Base-by-base conservation (phyloP, 2,888 invertebrate species). In the Sthenelais limicola region DNA sequence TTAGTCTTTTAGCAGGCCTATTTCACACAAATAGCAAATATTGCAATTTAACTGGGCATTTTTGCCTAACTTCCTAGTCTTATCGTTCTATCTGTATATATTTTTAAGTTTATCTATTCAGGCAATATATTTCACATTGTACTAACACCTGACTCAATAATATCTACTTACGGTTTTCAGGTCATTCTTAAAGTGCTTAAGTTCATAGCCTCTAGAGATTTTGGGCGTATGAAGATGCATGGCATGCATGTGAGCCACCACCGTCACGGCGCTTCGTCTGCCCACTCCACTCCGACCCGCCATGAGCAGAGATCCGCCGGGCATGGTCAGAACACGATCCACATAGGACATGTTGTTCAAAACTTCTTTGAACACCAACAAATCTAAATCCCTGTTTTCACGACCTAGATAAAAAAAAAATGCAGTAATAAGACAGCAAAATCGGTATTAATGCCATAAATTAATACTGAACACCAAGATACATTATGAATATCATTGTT, bases 281-380 rank as follows among this genome's bases (percentile, higher is more conserved):
- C 97, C 95, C 66, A 91, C 91, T 52, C 96, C 97, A 35, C 93
- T 91, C 78, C 92, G 90, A 0, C 95, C 95, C 78, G 93, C 91
- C 76, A 94, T 88, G 48, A 93, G 89, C n/a, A 92, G 84, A 38
- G 92, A 91, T 0, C 93, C 92, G 15, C 91, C 90, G 3, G 91
- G 89, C 69, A 89, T 87, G 9, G 91, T 90, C 47, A 94, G 85
- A 0, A 91, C 90, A 74, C 92, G 90, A 74, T 92, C 92, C 52
- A 93, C 89, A 77, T 90, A 89, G 0, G 93, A 90, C 51, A 92
- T 91, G 78, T 92, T 88, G 66, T 91, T 89, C 15, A 93, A 85
- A 1, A 94, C 88, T 83, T 94, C 94, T 32, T 90, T 89, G 71
- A 92, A 92, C 38, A 93, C 87, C 32, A 92, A 89, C 30, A 92